Evolutionary conservation across 2,797 vertebrate species (phyloP).

Genomic region (Spinus pinus): DNA sequence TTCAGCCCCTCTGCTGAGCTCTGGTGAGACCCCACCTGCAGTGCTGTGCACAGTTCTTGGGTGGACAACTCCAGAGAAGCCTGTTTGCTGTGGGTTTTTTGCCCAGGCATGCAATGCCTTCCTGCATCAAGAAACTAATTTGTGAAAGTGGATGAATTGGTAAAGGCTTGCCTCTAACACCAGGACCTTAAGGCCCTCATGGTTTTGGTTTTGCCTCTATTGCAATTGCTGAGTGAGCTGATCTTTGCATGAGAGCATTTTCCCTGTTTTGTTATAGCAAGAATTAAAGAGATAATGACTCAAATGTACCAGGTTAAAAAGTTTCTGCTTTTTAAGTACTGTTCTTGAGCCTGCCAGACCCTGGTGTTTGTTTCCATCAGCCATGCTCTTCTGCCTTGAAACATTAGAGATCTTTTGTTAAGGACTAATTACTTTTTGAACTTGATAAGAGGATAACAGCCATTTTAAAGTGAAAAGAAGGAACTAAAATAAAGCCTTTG

Average conservation of each 20-base stretch:
- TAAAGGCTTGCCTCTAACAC: neutral
- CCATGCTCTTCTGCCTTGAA: neutral
- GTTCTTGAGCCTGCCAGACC: neutral
- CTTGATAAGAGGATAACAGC: neutral
- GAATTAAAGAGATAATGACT: neutral
- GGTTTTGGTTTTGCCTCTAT: neutral
- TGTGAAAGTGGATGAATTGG: neutral
- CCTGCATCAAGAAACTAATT: neutral
- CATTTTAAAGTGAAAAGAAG: neutral
- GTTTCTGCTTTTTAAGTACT: neutral
- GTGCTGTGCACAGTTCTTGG: too few species aligned
- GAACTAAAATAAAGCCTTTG: neutral
- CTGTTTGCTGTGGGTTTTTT: neutral
- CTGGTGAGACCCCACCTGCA: neutral
- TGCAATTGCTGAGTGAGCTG: neutral
- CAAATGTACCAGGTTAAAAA: neutral
- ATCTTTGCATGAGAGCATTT: neutral
- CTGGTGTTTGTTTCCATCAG: neutral
- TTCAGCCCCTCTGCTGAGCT: neutral
- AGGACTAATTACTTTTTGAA: neutral
- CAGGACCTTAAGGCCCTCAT: neutral
- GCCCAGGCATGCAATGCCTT: neutral
- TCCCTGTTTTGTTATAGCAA: neutral
- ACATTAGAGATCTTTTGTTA: neutral
- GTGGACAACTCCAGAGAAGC: neutral